A percentile compares a stretch with the other conserved stretches of the same genome.
phyloP scores from a whole-genome alignment of 2,113 vertebrate genomes.

The Procavia capensis region DNA sequence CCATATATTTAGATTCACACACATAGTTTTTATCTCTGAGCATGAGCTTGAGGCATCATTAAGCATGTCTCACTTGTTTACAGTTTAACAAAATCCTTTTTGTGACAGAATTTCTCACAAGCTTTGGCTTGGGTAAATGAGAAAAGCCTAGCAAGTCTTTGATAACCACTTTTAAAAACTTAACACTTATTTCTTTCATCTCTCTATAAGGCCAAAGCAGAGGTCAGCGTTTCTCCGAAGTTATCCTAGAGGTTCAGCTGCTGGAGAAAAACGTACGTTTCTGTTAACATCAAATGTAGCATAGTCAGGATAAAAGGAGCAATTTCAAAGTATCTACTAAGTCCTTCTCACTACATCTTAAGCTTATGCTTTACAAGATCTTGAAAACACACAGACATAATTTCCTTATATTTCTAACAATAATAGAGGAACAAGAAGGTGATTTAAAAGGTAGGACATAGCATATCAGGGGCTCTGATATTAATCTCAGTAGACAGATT shows the following conservation, averaged over 20 bases:
- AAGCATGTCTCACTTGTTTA: not conserved
- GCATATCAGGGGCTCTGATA: slow-evolving; percentile 21
- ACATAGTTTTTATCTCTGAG: not conserved
- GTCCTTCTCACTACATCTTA: slow-evolving; percentile 10
- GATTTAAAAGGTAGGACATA: slow-evolving; percentile 37
- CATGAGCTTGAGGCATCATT: not conserved
- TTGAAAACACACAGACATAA: slow-evolving; percentile 30
- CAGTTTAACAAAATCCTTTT: slow-evolving; percentile 12
- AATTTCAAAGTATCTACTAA: not conserved
- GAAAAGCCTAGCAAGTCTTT: slow-evolving; percentile 44
- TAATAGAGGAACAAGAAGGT: slow-evolving; percentile 30
- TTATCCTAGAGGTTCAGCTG: not conserved
- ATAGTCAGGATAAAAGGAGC: slow-evolving; percentile 26
- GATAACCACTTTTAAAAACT: slow-evolving; percentile 17
- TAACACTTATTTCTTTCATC: not conserved
- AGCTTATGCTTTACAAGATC: slow-evolving; percentile 12
- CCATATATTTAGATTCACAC: not conserved
- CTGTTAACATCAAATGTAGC: not conserved
- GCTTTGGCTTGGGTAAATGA: slow-evolving; percentile 40
- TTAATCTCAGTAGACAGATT: slow-evolving; percentile 43
- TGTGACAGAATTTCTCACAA: not conserved
- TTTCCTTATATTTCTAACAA: slow-evolving; percentile 60
- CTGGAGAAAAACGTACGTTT: not conserved
- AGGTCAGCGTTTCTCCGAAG: slow-evolving; percentile 47
- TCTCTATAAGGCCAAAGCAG: not conserved